Base-by-base conservation (phyloP, 2,797 vertebrate genomes). In the Leptodactylus fallax region DNA sequence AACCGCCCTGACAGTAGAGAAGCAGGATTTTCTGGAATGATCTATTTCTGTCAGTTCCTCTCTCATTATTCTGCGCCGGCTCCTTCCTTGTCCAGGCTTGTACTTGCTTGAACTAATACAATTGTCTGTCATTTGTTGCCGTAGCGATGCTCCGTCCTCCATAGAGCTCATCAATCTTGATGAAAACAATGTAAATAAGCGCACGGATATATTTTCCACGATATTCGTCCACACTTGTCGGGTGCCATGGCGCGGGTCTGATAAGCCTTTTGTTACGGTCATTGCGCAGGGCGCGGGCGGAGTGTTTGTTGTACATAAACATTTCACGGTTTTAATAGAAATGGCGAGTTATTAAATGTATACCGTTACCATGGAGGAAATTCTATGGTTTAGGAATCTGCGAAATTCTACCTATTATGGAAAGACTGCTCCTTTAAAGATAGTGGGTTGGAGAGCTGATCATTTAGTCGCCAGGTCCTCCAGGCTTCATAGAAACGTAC, bases 181-280 rank as follows among this genome's bases (percentile, higher is more conserved):
- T 12, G 81, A 53, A 82, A 27, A 55, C 81, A 51, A 25, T 83
- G 81, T 55, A 83, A 69, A 83, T 69, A 71, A 53, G 80, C 25
- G 47, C 4, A 61, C 77, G 63, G 6, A 49, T 49, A 13, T 3
- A 45, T 47, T 47, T 81, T 25, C 80, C 60, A 51, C 23, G 13
- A 47, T 23, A 23, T 81, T 51, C 47, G 23, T 51, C 60, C 12
- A 16, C 60, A 49, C 45, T 81, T 67, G 80, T 65, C 27, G 9
- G 53, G 79, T 4, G 2, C 56, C 79, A 61, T 45, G 23, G 56
- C 21, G 14, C 21, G 6, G 13, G 8, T 14, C 10, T 10, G 14
- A 65, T 81, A 67, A 49, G 58, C 21, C 19, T 63, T 21, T 60
- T 61, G 79, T n/a, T 23, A n/a, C 45, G n/a, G n/a, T n/a, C n/a